These are phyloP conservation scores for Spinus pinus DNA, from an alignment of 2,797 vertebrate genomes.

Conservation along the genomic window DNA sequence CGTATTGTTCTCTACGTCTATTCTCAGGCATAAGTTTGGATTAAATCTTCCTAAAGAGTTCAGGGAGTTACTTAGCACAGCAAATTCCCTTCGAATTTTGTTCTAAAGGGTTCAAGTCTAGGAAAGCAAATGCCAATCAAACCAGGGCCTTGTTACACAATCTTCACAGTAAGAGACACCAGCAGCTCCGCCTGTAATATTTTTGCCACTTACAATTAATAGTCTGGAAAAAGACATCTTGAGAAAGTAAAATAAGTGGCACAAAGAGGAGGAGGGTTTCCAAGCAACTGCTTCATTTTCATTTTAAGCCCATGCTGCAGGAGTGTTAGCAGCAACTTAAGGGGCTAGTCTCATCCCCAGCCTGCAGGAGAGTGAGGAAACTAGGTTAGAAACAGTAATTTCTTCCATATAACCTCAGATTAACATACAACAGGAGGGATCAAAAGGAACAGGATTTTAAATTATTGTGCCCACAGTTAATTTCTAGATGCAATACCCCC, in stretches of 20 bases:
- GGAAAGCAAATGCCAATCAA: not conserved
- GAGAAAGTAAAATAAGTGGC: constrained; percentile 53
- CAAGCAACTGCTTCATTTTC: constrained; percentile 57
- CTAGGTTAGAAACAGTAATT: constrained; percentile 4
- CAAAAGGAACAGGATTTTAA: not conserved
- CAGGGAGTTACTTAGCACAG: not conserved
- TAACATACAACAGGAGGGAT: not conserved
- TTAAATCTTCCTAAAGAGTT: not conserved
- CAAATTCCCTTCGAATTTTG: not conserved
- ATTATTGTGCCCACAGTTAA: not conserved
- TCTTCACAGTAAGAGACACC: not conserved
- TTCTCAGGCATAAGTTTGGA: not conserved
- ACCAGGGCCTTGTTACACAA: constrained; percentile 4
- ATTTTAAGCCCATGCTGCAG: constrained; percentile 26
- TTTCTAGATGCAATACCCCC: not conserved
- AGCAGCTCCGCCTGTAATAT: constrained; percentile 31
- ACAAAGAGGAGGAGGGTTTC: constrained; percentile 62
- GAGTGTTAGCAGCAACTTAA: constrained; percentile 39
- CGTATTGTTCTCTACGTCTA: not conserved
- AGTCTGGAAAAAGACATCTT: constrained; percentile 50
- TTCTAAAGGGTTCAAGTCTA: not conserved
- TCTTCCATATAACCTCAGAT: not conserved
- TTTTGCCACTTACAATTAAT: constrained; percentile 58
- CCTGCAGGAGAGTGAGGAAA: not conserved
- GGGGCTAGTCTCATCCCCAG: constrained; percentile 4